These are phyloP conservation scores for Ictalurus punctatus DNA, from an alignment of 2,113 vertebrate species.

Conservation along the genomic window DNA sequence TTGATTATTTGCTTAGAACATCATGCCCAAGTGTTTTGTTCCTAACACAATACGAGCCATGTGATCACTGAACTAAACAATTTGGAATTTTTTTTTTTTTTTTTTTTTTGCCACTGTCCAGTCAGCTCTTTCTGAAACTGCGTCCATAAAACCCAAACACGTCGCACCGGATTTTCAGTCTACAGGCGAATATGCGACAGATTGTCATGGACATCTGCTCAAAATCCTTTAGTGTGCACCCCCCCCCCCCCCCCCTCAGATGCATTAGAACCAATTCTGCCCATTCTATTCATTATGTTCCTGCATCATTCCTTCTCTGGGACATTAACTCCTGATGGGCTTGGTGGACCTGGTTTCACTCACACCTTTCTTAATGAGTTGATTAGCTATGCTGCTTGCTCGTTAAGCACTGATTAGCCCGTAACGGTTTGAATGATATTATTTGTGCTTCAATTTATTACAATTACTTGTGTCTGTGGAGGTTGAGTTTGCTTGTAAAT, in stretches of 20 bases:
- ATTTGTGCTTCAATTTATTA: conserved; percentile 40
- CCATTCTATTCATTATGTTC: neutral
- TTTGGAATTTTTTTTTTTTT: no score
- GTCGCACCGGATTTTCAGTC: neutral
- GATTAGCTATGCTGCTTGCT: conserved; percentile 44
- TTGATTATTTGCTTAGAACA: neutral
- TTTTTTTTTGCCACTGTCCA: neutral
- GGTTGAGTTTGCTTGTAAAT: conserved; percentile 31
- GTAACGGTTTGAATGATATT: conserved; percentile 39
- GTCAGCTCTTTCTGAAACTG: neutral
- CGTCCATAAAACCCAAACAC: no score
- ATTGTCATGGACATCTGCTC: conserved; percentile 11
- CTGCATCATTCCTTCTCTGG: conserved; percentile 4
- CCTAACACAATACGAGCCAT: neutral
- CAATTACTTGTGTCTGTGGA: conserved; percentile 21
- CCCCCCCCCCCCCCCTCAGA: neutral
- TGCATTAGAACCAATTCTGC: neutral
- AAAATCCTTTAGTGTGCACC: neutral
- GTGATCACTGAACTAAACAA: neutral
- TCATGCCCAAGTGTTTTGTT: neutral
- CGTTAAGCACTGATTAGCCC: conserved; percentile 41
- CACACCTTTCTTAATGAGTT: conserved; percentile 47
- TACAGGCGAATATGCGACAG: neutral
- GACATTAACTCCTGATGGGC: conserved; percentile 23
- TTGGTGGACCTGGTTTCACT: conserved; percentile 29